A percentile compares a stretch with the other conserved stretches of the same genome.
These are phyloP conservation scores for Halocynthia roretzi DNA, from an alignment of 23 tunicate species.

Conservation along the genomic window DNA sequence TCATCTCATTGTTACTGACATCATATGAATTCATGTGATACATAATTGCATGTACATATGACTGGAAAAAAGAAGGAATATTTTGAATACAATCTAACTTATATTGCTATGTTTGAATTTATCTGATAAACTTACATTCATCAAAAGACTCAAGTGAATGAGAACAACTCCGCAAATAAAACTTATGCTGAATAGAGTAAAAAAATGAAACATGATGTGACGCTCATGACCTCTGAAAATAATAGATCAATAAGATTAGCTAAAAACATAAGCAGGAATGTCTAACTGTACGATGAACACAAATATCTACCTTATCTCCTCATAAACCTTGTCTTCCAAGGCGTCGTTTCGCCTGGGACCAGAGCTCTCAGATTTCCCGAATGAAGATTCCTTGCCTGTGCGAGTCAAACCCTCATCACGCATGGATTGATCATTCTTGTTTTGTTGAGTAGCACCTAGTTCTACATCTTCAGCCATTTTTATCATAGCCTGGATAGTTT, in stretches of 20 bases:
- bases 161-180: constrained; percentile 57
- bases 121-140: constrained; percentile 40
- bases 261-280: neutral
- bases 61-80: constrained; percentile 1
- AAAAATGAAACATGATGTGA: constrained; percentile 65
- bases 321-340: neutral
- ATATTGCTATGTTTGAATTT: neutral
- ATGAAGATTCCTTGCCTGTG: too few species aligned
- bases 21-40: constrained; percentile 1
- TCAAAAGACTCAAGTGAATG: constrained; percentile 65
- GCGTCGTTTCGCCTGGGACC: too few species aligned
- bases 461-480: too few species aligned
- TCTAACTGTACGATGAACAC: neutral
- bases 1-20: neutral
- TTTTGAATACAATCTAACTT: neutral
- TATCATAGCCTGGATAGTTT: too few species aligned
- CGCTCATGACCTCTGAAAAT: constrained; percentile 48
- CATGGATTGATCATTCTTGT: too few species aligned
- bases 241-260: neutral
- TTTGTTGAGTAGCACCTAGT: too few species aligned
- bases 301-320: constrained; percentile 5
- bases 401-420: too few species aligned
- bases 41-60: constrained; percentile 8
- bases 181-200: constrained; percentile 66
- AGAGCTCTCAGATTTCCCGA: too few species aligned